phyloP scores from a whole-genome alignment of 1,140 invertebrate species.

The Laodelphax striatellus region DNA sequence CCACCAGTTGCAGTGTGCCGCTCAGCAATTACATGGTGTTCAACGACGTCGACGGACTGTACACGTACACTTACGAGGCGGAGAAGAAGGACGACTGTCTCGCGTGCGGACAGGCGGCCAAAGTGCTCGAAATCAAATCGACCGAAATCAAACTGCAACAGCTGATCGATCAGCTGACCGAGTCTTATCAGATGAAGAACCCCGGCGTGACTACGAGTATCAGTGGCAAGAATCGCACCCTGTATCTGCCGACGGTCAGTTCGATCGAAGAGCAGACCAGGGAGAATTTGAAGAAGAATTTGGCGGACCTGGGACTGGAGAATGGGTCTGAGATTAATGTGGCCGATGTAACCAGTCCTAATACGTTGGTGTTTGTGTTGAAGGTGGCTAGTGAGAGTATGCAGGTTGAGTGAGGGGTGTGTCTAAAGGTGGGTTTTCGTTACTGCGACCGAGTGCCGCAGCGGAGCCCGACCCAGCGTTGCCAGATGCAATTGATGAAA shows the following conservation, averaged over 20 bases:
- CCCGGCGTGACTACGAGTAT: slow-evolving; percentile 71
- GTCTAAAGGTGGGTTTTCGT: too few relatives aligned
- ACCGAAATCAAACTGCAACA: slow-evolving; percentile 65
- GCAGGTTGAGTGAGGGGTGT: neutral
- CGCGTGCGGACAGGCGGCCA: slow-evolving; percentile 69
- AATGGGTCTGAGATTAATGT: slow-evolving; percentile 78
- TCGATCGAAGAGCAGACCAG: slow-evolving; percentile 82
- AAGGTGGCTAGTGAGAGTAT: neutral
- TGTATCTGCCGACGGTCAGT: slow-evolving; percentile 83
- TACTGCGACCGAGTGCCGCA: too few relatives aligned
- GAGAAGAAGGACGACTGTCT: slow-evolving; percentile 77
- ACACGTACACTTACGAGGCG: slow-evolving; percentile 89
- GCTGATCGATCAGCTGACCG: slow-evolving; percentile 66
- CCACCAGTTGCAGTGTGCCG: slow-evolving; percentile 76
- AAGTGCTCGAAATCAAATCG: slow-evolving; percentile 56
- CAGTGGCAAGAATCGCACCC: slow-evolving; percentile 75
- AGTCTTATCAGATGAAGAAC: slow-evolving; percentile 76
- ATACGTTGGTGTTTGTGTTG: slow-evolving; percentile 10
- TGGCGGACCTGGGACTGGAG: slow-evolving; percentile 68
- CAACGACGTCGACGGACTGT: slow-evolving; percentile 92
- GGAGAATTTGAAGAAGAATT: slow-evolving; percentile 74
- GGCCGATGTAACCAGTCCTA: slow-evolving; percentile 60
- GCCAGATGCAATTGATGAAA: too few relatives aligned
- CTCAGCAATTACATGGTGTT: slow-evolving; percentile 97
- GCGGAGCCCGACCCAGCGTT: too few relatives aligned